Conservation (phyloP, 1,140 invertebrate species). For the Zophobas morio region DNA sequence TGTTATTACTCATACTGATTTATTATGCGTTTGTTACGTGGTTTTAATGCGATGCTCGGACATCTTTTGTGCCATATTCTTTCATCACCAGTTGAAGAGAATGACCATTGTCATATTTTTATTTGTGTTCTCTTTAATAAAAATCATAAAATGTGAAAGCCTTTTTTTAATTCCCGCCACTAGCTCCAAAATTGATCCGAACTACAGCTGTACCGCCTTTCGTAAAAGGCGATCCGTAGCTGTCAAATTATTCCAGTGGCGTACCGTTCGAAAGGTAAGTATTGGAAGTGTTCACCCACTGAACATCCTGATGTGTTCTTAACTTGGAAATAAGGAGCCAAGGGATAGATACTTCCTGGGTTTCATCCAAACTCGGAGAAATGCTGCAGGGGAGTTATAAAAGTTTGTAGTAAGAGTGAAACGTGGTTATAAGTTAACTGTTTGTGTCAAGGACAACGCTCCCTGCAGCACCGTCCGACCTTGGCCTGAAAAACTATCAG, state of each 20-base stretch:
- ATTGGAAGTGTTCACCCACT: too few relatives aligned
- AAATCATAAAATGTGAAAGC: constrained; percentile 11
- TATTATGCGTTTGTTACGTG: constrained; percentile 9
- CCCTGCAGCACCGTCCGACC: neutral
- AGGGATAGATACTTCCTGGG: too few relatives aligned
- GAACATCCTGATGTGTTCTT: too few relatives aligned
- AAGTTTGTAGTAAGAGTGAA: too few relatives aligned
- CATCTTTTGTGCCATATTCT: constrained; percentile 38
- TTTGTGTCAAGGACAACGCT: too few relatives aligned
- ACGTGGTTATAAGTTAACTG: too few relatives aligned
- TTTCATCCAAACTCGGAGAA: too few relatives aligned
- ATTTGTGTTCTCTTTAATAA: constrained; percentile 36
- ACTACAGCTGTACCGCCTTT: neutral
- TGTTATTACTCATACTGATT: constrained; percentile 30
- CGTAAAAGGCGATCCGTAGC: neutral
- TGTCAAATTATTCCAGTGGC: neutral
- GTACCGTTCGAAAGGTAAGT: too few relatives aligned
- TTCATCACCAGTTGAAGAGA: constrained; percentile 28
- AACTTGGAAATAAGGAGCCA: too few relatives aligned
- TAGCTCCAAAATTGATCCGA: neutral
- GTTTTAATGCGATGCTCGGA: constrained; percentile 25
- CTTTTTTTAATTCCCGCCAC: neutral
- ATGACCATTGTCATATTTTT: constrained; percentile 31
- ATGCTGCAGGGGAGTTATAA: too few relatives aligned
- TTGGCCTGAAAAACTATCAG: neutral